phyloP scores from a whole-genome alignment of 2,888 invertebrate species.

The Caenorhabditis afra region DNA sequence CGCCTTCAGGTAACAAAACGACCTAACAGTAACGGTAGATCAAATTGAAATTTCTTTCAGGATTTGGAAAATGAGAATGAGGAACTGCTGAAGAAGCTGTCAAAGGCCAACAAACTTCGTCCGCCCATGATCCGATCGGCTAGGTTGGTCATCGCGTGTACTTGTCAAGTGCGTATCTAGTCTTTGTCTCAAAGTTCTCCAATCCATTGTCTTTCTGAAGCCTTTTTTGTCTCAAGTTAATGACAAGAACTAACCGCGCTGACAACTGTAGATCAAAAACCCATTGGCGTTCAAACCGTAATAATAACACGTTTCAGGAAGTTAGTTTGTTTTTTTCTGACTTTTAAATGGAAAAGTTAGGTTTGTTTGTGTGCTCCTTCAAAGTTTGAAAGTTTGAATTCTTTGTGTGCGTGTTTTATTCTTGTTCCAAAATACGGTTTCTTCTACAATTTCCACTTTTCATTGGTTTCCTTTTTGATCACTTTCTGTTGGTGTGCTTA shows the following conservation, averaged over 20 bases:
- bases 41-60: constrained; percentile 85
- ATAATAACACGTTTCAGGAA: constrained; percentile 54
- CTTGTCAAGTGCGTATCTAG: constrained; percentile 58
- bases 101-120: constrained; percentile 90
- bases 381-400: not conserved
- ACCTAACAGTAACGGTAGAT: too few relatives aligned
- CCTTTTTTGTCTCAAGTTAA: not conserved
- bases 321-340: constrained; percentile 37
- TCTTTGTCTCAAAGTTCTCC: constrained; percentile 38
- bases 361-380: constrained; percentile 28
- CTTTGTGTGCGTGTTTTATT: constrained; percentile 32
- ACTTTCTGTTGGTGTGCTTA: constrained; percentile 4
- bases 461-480: constrained; percentile 25
- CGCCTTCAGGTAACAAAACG: constrained; percentile 75
- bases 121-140: constrained; percentile 72
- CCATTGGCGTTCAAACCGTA: too few relatives aligned
- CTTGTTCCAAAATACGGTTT: constrained; percentile 10
- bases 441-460: not conserved
- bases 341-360: constrained; percentile 17
- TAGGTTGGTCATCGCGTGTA: constrained; percentile 68
- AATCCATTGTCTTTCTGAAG: not conserved
- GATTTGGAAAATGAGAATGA: constrained; percentile 98
- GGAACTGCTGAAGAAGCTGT: constrained; percentile 93
- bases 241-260: constrained; percentile 31
- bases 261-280: not conserved